Evolutionary conservation across 2,888 invertebrate species (phyloP).

Genomic region (Congeria kusceri): DNA sequence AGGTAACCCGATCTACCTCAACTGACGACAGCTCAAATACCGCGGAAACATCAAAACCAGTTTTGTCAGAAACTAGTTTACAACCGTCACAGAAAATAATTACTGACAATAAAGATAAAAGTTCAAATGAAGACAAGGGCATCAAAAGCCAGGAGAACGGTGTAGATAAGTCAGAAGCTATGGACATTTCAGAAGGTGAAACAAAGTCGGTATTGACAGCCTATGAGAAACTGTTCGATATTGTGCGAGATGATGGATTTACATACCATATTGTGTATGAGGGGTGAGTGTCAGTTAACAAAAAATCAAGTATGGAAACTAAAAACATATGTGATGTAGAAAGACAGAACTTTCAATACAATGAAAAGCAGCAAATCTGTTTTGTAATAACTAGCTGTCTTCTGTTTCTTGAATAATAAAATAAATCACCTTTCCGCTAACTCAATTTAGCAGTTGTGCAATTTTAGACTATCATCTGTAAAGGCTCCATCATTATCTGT

Average conservation of each 20-base stretch:
- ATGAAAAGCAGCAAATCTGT: too few relatives aligned
- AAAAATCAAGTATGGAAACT: too few relatives aligned
- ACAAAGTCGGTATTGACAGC: conserved; percentile 14
- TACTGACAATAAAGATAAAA: conserved; percentile 15
- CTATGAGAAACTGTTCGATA: conserved; percentile 62
- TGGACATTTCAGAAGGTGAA: conserved; percentile 51
- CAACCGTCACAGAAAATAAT: conserved; percentile 12
- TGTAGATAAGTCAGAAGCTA: conserved; percentile 34
- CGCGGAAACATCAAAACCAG: conserved; percentile 36
- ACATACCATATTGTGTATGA: conserved; percentile 80
- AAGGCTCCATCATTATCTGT: too few relatives aligned
- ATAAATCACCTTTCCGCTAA: too few relatives aligned
- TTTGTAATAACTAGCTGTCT: too few relatives aligned
- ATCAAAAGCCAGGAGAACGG: conserved; percentile 43
- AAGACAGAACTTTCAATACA: too few relatives aligned
- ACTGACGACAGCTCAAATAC: conserved; percentile 15
- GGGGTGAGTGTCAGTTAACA: conserved; percentile 75
- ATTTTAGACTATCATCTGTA: too few relatives aligned
- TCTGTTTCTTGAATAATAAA: too few relatives aligned
- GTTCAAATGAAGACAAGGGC: conserved; percentile 50
- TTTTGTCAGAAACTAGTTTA: conserved; percentile 47
- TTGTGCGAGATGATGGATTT: conserved; percentile 75
- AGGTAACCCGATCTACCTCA: conserved; percentile 63
- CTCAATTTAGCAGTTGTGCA: too few relatives aligned
- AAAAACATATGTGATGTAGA: too few relatives aligned